These are phyloP conservation scores for Peromyscus maniculatus DNA, from an alignment of 2,113 vertebrate genomes.

Conservation along the genomic window DNA sequence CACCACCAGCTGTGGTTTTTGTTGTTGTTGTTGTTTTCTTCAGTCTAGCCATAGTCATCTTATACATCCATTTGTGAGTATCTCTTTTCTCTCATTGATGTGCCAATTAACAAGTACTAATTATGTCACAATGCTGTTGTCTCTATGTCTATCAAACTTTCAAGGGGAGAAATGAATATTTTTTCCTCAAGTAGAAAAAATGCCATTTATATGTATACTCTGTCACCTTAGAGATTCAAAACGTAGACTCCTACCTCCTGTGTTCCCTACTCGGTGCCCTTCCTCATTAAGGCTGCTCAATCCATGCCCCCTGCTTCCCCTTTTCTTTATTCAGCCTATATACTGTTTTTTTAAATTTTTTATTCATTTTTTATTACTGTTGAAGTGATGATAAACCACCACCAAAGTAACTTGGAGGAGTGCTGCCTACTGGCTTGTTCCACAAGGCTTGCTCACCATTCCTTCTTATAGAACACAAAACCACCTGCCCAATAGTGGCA, in stretches of 20 bases:
- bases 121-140: not conserved
- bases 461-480: not conserved
- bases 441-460: not conserved
- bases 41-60: fast-evolving
- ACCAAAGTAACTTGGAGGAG: not conserved
- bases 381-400: not conserved
- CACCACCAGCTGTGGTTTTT: fast-evolving
- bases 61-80: not conserved
- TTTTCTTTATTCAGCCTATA: not conserved
- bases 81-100: not conserved
- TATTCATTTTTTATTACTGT: not conserved
- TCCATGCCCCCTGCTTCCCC: not conserved
- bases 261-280: not conserved
- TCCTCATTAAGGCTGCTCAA: not conserved
- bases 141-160: not conserved
- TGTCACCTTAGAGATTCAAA: not conserved
- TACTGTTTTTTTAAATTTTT: too few species aligned
- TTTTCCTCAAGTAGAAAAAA: not conserved
- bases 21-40: not conserved
- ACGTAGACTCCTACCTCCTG: fast-evolving
- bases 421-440: not conserved
- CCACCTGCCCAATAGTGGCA: not conserved
- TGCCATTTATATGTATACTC: not conserved
- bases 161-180: not conserved
- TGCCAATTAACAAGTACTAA: fast-evolving